These are phyloP conservation scores for Tenodera sinensis DNA, from an alignment of 2,888 invertebrate species.

Conservation along the genomic window DNA sequence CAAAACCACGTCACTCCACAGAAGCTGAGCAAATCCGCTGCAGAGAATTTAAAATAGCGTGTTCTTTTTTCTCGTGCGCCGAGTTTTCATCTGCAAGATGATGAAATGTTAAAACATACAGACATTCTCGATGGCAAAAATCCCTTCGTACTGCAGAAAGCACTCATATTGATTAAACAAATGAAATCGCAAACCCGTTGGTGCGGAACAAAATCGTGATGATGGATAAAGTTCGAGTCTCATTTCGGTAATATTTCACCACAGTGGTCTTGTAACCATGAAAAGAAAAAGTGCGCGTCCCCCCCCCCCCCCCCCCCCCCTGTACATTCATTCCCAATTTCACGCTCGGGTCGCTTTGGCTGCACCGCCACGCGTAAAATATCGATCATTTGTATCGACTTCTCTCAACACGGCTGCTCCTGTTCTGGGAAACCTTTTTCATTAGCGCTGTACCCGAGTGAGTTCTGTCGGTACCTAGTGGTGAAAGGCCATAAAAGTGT, in stretches of 20 bases:
- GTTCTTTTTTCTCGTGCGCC: neutral
- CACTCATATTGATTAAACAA: neutral
- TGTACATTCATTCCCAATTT: neutral
- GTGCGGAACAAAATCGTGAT: neutral
- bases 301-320: too few relatives aligned
- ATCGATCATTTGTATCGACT: neutral
- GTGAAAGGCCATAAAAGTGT: too few relatives aligned
- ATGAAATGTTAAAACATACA: neutral
- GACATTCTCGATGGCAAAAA: neutral
- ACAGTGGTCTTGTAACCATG: neutral
- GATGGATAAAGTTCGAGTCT: neutral
- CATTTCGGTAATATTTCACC: neutral
- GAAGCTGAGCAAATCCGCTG: neutral
- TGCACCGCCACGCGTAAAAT: neutral
- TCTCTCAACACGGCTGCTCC: neutral
- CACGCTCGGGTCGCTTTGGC: neutral
- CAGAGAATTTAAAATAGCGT: neutral
- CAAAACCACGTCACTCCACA: neutral
- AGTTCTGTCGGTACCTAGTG: neutral
- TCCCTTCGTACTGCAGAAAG: neutral
- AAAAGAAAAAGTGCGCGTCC: neutral
- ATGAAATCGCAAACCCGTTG: neutral
- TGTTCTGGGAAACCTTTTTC: neutral
- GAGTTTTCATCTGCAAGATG: neutral
- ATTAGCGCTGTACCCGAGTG: neutral